Evolutionary conservation across 2,888 invertebrate genomes (phyloP).

Genomic region (Hypomecis atomaria): DNA sequence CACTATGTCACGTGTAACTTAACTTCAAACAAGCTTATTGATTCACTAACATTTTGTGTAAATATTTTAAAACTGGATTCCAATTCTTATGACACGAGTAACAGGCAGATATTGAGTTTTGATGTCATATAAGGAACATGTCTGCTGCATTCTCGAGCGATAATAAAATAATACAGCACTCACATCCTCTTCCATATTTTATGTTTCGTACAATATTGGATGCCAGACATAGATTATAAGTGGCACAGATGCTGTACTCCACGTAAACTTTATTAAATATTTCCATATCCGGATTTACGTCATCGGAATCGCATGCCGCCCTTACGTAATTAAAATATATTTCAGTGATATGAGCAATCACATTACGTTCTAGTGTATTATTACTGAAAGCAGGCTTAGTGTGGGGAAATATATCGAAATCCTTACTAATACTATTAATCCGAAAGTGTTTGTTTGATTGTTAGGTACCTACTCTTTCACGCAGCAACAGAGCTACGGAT

Average conservation of each 20-base stretch:
- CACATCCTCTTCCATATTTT: slow-evolving; percentile 33
- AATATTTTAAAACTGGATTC: too few species aligned
- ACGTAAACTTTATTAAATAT: slow-evolving; percentile 35
- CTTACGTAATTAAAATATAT: slow-evolving; percentile 30
- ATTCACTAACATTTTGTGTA: too few species aligned
- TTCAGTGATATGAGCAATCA: slow-evolving; percentile 17
- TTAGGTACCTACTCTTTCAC: too few species aligned
- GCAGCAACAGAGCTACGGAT: too few species aligned
- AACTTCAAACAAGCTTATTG: too few species aligned
- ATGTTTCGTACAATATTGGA: slow-evolving; percentile 38
- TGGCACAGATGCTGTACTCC: slow-evolving; percentile 30
- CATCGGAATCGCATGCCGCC: slow-evolving; percentile 19
- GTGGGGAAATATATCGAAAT: too few species aligned
- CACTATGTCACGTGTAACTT: too few species aligned
- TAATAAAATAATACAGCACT: slow-evolving; percentile 70
- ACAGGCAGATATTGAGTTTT: slow-evolving; percentile 76
- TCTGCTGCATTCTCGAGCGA: slow-evolving; percentile 64
- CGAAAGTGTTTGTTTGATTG: too few species aligned
- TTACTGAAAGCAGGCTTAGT: slow-evolving; percentile 12
- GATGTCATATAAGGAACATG: slow-evolving; percentile 72
- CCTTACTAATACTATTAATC: too few species aligned
- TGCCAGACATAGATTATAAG: slow-evolving; percentile 33
- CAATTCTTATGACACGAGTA: slow-evolving; percentile 59
- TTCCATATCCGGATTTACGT: slow-evolving; percentile 27
- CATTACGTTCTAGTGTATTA: slow-evolving; percentile 15